A percentile compares a stretch with the other conserved stretches of the same genome.
Conservation (phyloP, 2,888 invertebrate genomes). For the Rhagonycha fulva region DNA sequence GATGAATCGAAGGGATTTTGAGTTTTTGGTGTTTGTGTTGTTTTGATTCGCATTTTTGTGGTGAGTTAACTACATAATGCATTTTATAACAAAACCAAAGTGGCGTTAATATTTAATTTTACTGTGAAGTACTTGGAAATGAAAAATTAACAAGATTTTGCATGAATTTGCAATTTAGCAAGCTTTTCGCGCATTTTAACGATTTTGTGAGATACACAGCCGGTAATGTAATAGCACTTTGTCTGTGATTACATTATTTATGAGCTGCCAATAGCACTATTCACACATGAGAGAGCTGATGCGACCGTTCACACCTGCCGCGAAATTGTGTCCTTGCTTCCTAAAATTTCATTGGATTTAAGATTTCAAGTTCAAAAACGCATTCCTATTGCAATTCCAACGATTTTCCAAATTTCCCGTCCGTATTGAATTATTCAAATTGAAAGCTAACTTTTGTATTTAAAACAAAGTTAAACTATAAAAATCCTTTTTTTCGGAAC, state of each 20-base stretch:
- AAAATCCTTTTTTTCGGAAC: background rate
- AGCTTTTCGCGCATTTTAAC: slow-evolving; percentile 34
- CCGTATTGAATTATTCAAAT: background rate
- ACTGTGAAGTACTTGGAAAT: slow-evolving; percentile 35
- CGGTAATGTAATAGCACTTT: slow-evolving; percentile 51
- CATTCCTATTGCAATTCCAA: background rate
- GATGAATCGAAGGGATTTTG: slow-evolving; percentile 33
- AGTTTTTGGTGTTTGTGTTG: background rate
- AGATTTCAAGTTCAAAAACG: slow-evolving; percentile 12
- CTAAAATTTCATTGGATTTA: slow-evolving; percentile 17
- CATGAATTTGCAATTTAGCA: slow-evolving; percentile 36
- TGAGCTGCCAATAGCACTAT: slow-evolving; percentile 50
- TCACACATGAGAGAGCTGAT: slow-evolving; percentile 46
- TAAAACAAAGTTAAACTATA: background rate
- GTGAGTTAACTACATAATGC: background rate
- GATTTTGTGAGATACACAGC: slow-evolving; percentile 32
- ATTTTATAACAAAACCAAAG: slow-evolving; percentile 14
- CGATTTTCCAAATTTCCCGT: background rate
- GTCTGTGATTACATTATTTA: slow-evolving; percentile 52
- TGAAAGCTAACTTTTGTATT: background rate
- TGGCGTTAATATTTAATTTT: slow-evolving; percentile 29
- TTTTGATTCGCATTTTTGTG: background rate
- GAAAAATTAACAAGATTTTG: slow-evolving; percentile 40
- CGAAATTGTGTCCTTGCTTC: slow-evolving; percentile 27
- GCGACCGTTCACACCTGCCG: slow-evolving; percentile 48